Conservation (phyloP, 2,113 vertebrate genomes). For the Psilopogon haemacephalus region DNA sequence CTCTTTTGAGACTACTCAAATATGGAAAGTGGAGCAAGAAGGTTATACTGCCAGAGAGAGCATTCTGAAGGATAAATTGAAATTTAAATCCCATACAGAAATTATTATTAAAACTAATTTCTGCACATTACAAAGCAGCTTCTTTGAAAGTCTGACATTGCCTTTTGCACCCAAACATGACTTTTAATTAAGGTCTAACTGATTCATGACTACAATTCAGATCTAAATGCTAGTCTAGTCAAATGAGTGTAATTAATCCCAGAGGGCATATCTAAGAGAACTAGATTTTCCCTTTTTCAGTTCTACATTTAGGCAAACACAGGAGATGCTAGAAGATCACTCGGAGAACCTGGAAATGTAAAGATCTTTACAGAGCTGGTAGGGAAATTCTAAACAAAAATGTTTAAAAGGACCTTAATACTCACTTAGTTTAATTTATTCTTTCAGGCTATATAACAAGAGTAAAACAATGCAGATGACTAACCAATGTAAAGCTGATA, state of each 20-base stretch:
- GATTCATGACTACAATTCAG: constrained; percentile 81
- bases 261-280: constrained; percentile 73
- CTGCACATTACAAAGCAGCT: constrained; percentile 72
- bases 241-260: constrained; percentile 81
- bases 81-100: constrained; percentile 67
- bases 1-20: background rate
- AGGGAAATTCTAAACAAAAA: constrained; percentile 48
- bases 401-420: background rate
- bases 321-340: constrained; percentile 32
- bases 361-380: constrained; percentile 15
- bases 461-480: constrained; percentile 48
- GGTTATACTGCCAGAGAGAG: background rate
- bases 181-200: constrained; percentile 83
- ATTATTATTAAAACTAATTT: constrained; percentile 76
- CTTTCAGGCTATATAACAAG: background rate
- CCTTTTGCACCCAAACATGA: constrained; percentile 79
- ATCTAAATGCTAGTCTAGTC: constrained; percentile 77
- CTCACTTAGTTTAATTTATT: constrained; percentile 47
- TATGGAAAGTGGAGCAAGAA: background rate
- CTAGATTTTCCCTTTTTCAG: constrained; percentile 69
- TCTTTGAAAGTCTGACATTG: constrained; percentile 78
- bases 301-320: constrained; percentile 71
- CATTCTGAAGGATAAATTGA: constrained; percentile 46
- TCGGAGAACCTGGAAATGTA: constrained; percentile 43
- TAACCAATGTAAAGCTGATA: constrained; percentile 56